Conservation (phyloP, 2,113 vertebrate genomes). For the Xyliphius kryptos region DNA sequence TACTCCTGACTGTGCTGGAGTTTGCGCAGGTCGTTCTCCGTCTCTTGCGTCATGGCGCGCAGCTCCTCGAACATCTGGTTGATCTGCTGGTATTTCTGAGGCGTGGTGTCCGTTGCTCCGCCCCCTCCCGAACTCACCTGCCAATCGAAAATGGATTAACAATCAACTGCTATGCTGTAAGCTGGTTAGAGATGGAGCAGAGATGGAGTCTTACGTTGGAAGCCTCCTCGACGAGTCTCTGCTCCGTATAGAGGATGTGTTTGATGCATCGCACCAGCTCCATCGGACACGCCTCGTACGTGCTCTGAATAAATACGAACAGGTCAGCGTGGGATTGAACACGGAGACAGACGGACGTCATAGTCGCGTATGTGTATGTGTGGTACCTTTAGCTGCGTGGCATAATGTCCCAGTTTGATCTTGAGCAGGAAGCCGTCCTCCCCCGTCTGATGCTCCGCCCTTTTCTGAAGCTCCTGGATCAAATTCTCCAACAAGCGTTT, state of each 20-base stretch:
- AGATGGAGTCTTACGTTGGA: too few relatives aligned
- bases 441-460: slow-evolving; percentile 92
- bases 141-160: too few relatives aligned
- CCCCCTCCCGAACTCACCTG: too few relatives aligned
- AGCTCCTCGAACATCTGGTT: slow-evolving; percentile 95
- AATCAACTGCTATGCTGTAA: too few relatives aligned
- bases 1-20: slow-evolving; percentile 96
- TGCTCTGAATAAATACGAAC: slow-evolving; percentile 77
- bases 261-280: slow-evolving; percentile 95
- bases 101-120: too few relatives aligned
- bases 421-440: slow-evolving; percentile 95
- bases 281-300: slow-evolving; percentile 91
- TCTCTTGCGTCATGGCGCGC: slow-evolving; percentile 84
- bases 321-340: too few relatives aligned
- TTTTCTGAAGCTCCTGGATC: slow-evolving; percentile 96
- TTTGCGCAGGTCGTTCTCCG: slow-evolving; percentile 88
- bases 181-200: too few relatives aligned
- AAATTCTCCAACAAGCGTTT: slow-evolving; percentile 89
- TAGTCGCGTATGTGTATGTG: too few relatives aligned
- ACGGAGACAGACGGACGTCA: too few relatives aligned
- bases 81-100: slow-evolving; percentile 96
- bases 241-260: slow-evolving; percentile 94
- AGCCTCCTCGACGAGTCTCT: slow-evolving; percentile 89
- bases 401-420: slow-evolving; percentile 96
- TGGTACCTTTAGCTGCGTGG: slow-evolving; percentile 86